Evolutionary conservation across 2,797 vertebrate genomes (phyloP), one percentile per base, ranked within the genome.

Genomic region (Atherinosoma microstoma): DNA sequence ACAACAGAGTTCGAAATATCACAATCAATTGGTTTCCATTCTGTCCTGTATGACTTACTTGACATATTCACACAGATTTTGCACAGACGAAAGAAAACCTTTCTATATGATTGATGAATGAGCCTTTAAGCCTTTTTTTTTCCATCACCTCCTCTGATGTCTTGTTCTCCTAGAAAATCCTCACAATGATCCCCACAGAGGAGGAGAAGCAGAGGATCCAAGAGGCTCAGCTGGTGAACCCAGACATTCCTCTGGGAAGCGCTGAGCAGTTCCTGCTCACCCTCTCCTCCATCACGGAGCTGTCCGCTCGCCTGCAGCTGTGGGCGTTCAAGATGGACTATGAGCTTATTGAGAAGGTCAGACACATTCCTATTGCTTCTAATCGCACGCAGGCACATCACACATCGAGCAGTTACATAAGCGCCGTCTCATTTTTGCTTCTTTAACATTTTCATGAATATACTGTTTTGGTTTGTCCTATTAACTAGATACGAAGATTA

Each of bases 311-410:
- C 64, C 95, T 99, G 84, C 98, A 99, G 90, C 96, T 99, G 87
- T 99, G 98, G 98, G 98, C 98, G 32, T 99, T 99, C 94, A 99
- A 98, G 93, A 96, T 99, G 97, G 98, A 99, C 93, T 98, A 99
- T 0, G 98, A 99, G 83, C 94, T 95, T 73, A 94, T 97, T 69
- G 98, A 99, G 91, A 99, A 99, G 97, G 98, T 98, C 88, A 85
- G 88, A 60, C 68, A 61, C 51, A 29, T 65, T 74, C 64, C 51
- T 38, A 38, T 49, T 35, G 22, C 63, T 58, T 65, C 58, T 35
- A 61, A 78, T 75, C 64, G 22, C 59, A 67, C 49, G 57, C 45
- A 62, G 57, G 70, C 49, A 36, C 30, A 58, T 67, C 59, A 11
- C 45, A 45, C 61, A n/a, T 47, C 47, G 3, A 57, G 38, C 38